Base-by-base conservation (phyloP, 2,113 vertebrate species). In the Calypte anna region DNA sequence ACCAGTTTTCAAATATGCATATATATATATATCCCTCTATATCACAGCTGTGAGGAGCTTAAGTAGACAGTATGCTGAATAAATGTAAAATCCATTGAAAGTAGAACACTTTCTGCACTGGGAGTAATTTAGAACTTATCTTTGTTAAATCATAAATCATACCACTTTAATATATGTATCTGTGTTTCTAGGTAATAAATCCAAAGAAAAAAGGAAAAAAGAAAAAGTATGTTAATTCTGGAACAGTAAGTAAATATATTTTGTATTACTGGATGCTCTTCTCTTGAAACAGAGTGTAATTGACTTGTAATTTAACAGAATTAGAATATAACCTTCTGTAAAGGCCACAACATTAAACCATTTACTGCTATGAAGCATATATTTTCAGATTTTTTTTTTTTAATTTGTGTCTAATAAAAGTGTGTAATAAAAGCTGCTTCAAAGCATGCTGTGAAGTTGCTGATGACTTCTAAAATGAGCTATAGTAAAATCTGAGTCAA, bases 181-280 rank as follows among this genome's bases (percentile, higher is more conserved):
- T 97, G 7, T 66, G 73, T 88, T 97, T 97, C 58, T 85, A 99
- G 99, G 99, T 99, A 97, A 97, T 99, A 97, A 99, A 99, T 98
- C 98, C 98, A 89, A 99, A 99, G 97, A 99, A 99, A 97, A 99
- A 99, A 97, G 98, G 97, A 62, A 99, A 98, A 97, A 99, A 99
- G 98, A 99, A 99, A 98, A 99, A 99, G 89, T 99, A 99, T 44
- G 94, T 98, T 82, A 99, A 99, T 98, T 99, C 99, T 94, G 99
- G 99, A 98, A 99, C 99, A 94, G 99, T 99, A 98, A 98, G 99
- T 98, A 86, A 61, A 93, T 79, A 38, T 51, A 74, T 86, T 96
- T 94, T 90, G 70, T 92, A 5, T 70, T 94, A 44, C 61, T 82
- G 18, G 11, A 23, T 90, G 57, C 36, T 80, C 90, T 94, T 38